phyloP scores from a whole-genome alignment of 1,140 invertebrate genomes.

The Diuraphis noxia region DNA sequence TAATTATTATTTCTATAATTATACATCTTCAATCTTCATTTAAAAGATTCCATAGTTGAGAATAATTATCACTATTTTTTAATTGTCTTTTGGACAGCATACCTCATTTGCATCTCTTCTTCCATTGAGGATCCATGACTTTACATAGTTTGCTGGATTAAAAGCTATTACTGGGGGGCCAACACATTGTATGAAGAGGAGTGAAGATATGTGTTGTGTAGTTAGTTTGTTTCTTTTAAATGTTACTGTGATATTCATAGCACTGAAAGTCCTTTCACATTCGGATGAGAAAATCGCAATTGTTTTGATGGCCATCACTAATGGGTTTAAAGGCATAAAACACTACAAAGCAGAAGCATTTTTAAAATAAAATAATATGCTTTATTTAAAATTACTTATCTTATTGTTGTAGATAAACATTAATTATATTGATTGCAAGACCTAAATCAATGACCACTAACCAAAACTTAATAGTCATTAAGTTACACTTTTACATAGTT shows the following conservation, averaged over 20 bases:
- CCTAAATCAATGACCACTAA: too few species aligned
- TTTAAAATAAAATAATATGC: too few species aligned
- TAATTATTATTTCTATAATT: too few species aligned
- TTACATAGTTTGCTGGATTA: not conserved
- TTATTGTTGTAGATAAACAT: too few species aligned
- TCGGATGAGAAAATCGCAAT: not conserved
- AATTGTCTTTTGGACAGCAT: not conserved
- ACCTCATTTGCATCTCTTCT: not conserved
- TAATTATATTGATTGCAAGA: too few species aligned
- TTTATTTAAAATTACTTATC: too few species aligned
- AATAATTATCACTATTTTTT: not conserved
- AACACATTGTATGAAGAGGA: not conserved
- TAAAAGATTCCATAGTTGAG: not conserved
- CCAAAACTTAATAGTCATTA: too few species aligned
- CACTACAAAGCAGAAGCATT: too few species aligned
- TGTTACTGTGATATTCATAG: not conserved
- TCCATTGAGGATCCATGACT: not conserved
- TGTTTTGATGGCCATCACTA: not conserved
- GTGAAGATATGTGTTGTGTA: not conserved
- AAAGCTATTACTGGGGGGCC: not conserved
- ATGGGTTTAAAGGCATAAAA: not conserved
- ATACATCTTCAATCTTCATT: too few species aligned
- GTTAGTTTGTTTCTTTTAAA: not conserved
- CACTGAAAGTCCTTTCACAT: too few species aligned
- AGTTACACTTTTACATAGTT: too few species aligned